Conservation (phyloP, 1,140 invertebrate species). For the Battus philenor region DNA sequence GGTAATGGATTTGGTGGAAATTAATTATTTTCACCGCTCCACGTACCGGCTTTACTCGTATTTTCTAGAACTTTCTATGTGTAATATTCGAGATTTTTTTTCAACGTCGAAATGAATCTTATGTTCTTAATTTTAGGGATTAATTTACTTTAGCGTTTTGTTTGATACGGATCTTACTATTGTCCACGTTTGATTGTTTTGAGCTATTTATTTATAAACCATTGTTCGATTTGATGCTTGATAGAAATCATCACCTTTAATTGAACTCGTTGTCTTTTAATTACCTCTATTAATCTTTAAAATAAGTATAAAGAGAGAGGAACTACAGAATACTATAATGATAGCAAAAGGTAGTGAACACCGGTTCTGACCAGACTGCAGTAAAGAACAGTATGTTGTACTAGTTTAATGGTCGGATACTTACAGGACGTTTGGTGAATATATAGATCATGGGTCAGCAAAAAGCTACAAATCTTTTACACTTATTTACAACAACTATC, state of each 20-base stretch:
- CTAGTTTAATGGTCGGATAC: too few relatives aligned
- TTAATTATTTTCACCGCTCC: constrained; percentile 43
- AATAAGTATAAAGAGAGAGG: too few relatives aligned
- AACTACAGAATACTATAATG: too few relatives aligned
- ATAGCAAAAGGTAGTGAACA: too few relatives aligned
- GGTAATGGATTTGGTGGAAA: constrained; percentile 39
- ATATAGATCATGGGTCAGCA: too few relatives aligned
- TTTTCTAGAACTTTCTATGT: constrained; percentile 35
- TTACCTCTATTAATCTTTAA: not conserved
- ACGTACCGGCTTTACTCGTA: constrained; percentile 20
- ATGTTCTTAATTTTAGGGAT: constrained; percentile 3
- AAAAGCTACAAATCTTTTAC: too few relatives aligned
- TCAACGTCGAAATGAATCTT: constrained; percentile 12
- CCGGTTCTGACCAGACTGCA: too few relatives aligned
- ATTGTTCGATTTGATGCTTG: constrained; percentile 15
- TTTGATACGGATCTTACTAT: constrained; percentile 18
- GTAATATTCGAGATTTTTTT: constrained; percentile 25
- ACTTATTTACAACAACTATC: too few relatives aligned
- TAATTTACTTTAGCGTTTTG: constrained; percentile 10
- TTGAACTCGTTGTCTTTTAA: not conserved
- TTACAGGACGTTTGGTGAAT: too few relatives aligned
- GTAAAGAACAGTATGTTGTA: too few relatives aligned
- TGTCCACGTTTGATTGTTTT: constrained; percentile 23
- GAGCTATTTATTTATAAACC: constrained; percentile 20
- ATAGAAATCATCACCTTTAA: not conserved